phyloP scores from a whole-genome alignment of 2,888 invertebrate genomes.

The Drosophila flavopinicola region DNA sequence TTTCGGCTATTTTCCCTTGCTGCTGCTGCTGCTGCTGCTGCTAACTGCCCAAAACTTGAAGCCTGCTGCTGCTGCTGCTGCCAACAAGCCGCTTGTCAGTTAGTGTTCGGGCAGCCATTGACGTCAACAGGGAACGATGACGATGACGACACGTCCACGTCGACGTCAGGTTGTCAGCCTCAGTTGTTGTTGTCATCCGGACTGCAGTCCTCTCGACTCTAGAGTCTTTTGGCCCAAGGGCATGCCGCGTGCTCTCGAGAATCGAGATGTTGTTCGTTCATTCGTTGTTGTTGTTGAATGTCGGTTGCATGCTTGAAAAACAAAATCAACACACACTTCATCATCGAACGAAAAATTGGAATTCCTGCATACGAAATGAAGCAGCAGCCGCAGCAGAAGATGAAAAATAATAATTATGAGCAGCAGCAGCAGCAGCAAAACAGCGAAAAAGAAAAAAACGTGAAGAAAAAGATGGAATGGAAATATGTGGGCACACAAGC shows the following conservation, averaged over 20 bases:
- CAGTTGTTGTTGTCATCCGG: constrained; percentile 29
- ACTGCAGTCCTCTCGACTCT: constrained; percentile 28
- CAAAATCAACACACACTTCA: constrained; percentile 80
- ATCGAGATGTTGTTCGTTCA: constrained; percentile 42
- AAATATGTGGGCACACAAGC: constrained; percentile 51
- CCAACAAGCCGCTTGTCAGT: constrained; percentile 57
- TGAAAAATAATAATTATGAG: constrained; percentile 78
- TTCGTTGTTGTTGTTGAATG: constrained; percentile 46
- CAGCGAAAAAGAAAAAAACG: constrained; percentile 4
- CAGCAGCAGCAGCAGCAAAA: constrained; percentile 34
- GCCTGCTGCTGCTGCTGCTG: neutral
- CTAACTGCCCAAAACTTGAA: constrained; percentile 7
- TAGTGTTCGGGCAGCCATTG: constrained; percentile 74
- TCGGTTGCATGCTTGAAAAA: constrained; percentile 66
- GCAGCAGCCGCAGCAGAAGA: constrained; percentile 62
- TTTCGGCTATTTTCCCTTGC: constrained; percentile 49
- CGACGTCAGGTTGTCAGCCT: constrained; percentile 71
- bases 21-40: neutral
- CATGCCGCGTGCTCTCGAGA: constrained; percentile 67
- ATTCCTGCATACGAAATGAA: constrained; percentile 81
- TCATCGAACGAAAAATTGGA: constrained; percentile 81
- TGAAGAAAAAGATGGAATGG: constrained; percentile 41
- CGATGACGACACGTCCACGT: constrained; percentile 70
- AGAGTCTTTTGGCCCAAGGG: constrained; percentile 82
- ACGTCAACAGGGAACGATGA: constrained; percentile 52